Conservation (phyloP, 1,140 invertebrate species). For the Drosophila eugracilis region DNA sequence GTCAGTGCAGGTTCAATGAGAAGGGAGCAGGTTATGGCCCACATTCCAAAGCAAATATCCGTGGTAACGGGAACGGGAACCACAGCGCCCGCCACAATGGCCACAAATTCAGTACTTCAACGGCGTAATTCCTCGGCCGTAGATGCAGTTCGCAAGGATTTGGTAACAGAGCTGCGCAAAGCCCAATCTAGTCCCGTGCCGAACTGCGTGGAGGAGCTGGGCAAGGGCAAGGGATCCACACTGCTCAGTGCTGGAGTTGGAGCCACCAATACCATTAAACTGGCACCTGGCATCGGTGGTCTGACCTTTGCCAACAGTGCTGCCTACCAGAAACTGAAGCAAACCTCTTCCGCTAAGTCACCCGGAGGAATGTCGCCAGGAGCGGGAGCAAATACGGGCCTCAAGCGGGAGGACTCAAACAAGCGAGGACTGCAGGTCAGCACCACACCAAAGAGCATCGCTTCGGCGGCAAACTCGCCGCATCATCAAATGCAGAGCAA, state of each 20-base stretch:
- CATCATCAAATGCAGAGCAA: constrained; percentile 62
- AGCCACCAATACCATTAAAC: constrained; percentile 74
- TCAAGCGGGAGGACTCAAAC: constrained; percentile 65
- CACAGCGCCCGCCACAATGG: constrained; percentile 66
- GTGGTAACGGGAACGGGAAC: constrained; percentile 43
- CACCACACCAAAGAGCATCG: constrained; percentile 78
- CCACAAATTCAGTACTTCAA: constrained; percentile 70
- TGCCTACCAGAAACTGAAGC: constrained; percentile 81
- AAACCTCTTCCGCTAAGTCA: constrained; percentile 61
- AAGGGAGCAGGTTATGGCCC: constrained; percentile 84
- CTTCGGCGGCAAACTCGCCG: constrained; percentile 70
- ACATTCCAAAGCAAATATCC: constrained; percentile 86
- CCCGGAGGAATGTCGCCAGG: constrained; percentile 35
- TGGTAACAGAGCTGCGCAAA: constrained; percentile 66
- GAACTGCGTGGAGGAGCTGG: constrained; percentile 44
- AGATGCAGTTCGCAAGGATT: constrained; percentile 80
- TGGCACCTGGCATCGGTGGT: constrained; percentile 83
- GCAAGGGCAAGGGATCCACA: constrained; percentile 27
- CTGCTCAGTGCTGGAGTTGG: constrained; percentile 37
- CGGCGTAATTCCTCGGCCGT: constrained; percentile 68
- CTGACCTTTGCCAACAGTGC: constrained; percentile 83
- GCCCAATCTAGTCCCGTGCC: constrained; percentile 45
- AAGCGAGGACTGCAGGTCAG: constrained; percentile 59
- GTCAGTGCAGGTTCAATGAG: constrained; percentile 83
- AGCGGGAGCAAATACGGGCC: constrained; percentile 51